Evolutionary conservation across 2,797 vertebrate genomes (phyloP), one percentile per base, ranked within the genome.

Genomic region (Lepidocolaptes lacrymiger): DNA sequence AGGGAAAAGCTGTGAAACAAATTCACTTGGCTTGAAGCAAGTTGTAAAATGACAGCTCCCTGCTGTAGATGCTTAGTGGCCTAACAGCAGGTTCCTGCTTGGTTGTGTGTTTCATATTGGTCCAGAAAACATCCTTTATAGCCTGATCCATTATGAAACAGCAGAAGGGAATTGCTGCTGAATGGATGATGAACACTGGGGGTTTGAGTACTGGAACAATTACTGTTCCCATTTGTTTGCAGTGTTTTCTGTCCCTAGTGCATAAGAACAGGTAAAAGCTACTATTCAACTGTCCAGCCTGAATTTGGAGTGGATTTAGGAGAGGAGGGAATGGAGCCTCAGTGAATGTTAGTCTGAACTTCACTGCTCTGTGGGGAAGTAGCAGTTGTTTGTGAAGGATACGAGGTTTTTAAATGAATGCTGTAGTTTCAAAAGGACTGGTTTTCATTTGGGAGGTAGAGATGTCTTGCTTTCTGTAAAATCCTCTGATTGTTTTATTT

Each of bases 1-100:
- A 89, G 96, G 94, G 82, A 95, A 88, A 95, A 90, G 80, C 94
- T 96, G 88, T 91, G 95, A 96, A 95, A 96, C 93, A 96, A 97
- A 93, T 95, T 94, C 27, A 6, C 71, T 96, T 96, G 91, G 94
- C 85, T 86, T 62, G 75, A 92, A 95, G 44, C 62, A 80, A 91
- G 89, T 66, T 6, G 1, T 84, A 78, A 89, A 92, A 85, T 63
- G 93, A 88, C 96, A 92, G 71, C 93, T 94, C 95, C 94, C 94
- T 86, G 96, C 93, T 96, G 95, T 68, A 97, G 74, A 63, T 91
- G 59, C 85, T 95, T 94, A 88, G 41, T 86, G 88, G 83, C 43
- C 58, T 93, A 96, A 91, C 92, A 96, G 94, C 91, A 95, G 96
- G 89, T 96, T 90, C 59, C 89, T 91, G 4, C 76, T 91, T 88